phyloP scores from a whole-genome alignment of 1,140 invertebrate species.

The Brachystomella parvula region DNA sequence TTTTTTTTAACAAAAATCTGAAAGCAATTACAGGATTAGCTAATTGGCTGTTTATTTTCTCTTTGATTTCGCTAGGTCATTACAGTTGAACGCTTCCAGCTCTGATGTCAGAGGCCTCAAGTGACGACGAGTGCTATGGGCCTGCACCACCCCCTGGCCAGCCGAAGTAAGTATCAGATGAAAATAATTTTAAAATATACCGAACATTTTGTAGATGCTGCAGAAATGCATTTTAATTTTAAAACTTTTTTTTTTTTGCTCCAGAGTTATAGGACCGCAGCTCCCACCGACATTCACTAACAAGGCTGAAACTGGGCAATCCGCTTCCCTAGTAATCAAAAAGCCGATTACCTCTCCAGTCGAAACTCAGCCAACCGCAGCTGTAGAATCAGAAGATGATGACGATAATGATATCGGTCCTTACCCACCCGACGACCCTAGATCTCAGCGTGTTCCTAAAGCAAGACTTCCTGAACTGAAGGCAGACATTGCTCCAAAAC shows the following conservation, averaged over 20 bases:
- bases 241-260: neutral
- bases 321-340: neutral
- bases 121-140: constrained; percentile 33
- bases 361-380: neutral
- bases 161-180: neutral
- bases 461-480: neutral
- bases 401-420: constrained; percentile 26
- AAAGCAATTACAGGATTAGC: too few relatives aligned
- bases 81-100: too few relatives aligned
- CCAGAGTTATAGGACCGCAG: constrained; percentile 6
- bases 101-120: constrained; percentile 50
- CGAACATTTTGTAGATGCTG: neutral
- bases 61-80: too few relatives aligned
- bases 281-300: neutral
- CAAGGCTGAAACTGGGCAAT: neutral
- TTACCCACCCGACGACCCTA: constrained; percentile 35
- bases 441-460: neutral
- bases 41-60: too few relatives aligned
- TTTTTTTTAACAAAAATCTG: too few relatives aligned
- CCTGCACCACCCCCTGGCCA: constrained; percentile 29
- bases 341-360: neutral
- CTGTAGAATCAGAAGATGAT: constrained; percentile 19
- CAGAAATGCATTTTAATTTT: too few relatives aligned
- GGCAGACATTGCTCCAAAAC: neutral
- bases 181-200: neutral